Base-by-base conservation (phyloP, 2,888 invertebrate species). In the Hedya salicella region DNA sequence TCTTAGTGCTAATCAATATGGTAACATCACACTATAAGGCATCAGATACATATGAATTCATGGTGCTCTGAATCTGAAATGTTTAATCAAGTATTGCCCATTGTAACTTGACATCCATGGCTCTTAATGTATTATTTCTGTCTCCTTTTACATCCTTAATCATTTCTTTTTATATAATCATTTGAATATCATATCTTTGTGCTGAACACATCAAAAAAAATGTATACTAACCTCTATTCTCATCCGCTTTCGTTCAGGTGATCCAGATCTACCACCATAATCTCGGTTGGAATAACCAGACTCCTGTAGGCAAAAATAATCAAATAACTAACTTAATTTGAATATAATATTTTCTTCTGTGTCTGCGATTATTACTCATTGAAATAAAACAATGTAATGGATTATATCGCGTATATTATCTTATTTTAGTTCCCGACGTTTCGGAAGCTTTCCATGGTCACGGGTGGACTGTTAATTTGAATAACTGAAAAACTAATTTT, bases 221-320 rank as follows among this genome's bases (percentile, higher is more conserved):
- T 67, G 60, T 63, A 70, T 78, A 89, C 90, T 86, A 75, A 94
- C 94, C 93, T 94, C 94, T 74, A 93, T 89, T 77, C 94, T 93
- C 86, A 94, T 91, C 81, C 94, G 88, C 82, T 95, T 95, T 65
- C 94, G 89, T 53, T 95, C 95, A 52, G 95, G 95, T 61, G 95
- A 94, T 69, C 94, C 92, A 70, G 94, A 89, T 69, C 93, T 89
- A 68, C 90, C 86, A 72, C 92, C 91, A 81, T 93, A 93, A 66
- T 94, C 94, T 69, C 94, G 88, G 71, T 85, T 90, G 59, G 92
- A 89, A 79, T 92, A 93, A 72, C 87, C 89, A 75, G 92, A 80
- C 71, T 93, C 93, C 93, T 93, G 75, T 65, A 83, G 78, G 74
- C 11, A 36, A 30, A 11, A 5, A 11, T 5, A 36, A 2, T 36